Base-by-base conservation (phyloP, 2,113 vertebrate species). In the Spilogale gracilis region DNA sequence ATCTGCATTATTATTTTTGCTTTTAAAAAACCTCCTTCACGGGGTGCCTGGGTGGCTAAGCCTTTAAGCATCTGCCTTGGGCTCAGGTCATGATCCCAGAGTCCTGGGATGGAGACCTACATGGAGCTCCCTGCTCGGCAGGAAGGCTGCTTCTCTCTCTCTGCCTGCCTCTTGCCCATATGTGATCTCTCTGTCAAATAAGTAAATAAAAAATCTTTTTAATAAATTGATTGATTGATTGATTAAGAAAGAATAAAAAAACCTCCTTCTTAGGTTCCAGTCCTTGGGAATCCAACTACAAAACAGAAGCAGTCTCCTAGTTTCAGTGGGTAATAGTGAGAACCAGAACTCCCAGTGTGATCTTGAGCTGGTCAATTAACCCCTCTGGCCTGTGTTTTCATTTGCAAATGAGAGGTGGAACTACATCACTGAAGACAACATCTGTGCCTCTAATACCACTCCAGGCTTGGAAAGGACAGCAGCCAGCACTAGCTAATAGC, bases 331-430 rank as follows among this genome's bases (percentile, higher is more conserved):
- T 89, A 81, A 87, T 14, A 81, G 10, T 50, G 52, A 85, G 38
- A 25, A 74, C 38, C 38, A n/a, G 61, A 79, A 67, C 82, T 80
- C 89, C 20, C 91, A 83, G 67, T 16, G 73, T 52, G 74, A 95
- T 88, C 95, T 32, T 30, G 60, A 89, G 73, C 80, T 92, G 52
- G 78, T 67, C 93, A 97, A 86, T 97, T 80, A 96, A 91, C 80
- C 80, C 90, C 81, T 92, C 54, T 45, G 52, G 61, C 83, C 69
- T 95, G 45, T 83, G 94, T 71, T 97, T 96, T 96, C 90, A 96
- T 81, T 87, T 96, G 94, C 83, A 96, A 89, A 95, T 73, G 43
- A 96, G 73, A 94, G 54, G 61, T 3, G 85, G 90, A 95, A 89
- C 82, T 86, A 58, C 16, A 61, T 76, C 56, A 43, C 86, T 81